Base-by-base conservation (phyloP, 2,797 vertebrate genomes). In the Artibeus lituratus region DNA sequence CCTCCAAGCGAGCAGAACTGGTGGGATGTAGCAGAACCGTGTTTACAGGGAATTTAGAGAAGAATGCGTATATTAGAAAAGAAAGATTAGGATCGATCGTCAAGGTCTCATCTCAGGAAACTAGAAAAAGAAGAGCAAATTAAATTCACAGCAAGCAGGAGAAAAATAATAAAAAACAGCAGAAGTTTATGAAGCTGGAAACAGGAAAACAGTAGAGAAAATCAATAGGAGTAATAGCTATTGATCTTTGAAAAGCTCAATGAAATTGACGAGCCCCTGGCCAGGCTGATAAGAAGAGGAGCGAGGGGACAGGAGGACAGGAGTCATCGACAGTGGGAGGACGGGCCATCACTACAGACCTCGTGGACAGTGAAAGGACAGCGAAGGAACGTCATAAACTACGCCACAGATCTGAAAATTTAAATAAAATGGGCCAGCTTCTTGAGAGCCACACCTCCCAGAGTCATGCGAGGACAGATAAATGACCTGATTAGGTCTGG, bases 401-500 rank as follows among this genome's bases (percentile, higher is more conserved):
- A 5, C 3, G 44, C 19, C 70, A 7, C 55, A 14, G 1, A 35
- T 2, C 44, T 29, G 32, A 8, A 7, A 10, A 29, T 15, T 21
- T 15, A 35, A 49, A 24, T 55, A 14, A 85, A 24, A 22, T 0
- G 49, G 47, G 11, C 22, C 7, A 16, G 0, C 67, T 35, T 32
- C 57, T 77, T 16, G 37, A 85, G n/a, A 4, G 21, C 21, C 21
- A 21, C 7, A 12, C 51, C 57, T 44, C n/a, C 47, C 22, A 3
- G 21, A 35, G 3, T 51, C 44, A 19, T 14, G 2, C 5, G 24
- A 26, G 44, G 76, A 78, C n/a, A 37, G 15, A 21, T 0, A 35
- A n/a, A 5, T 3, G 1, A 5, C 35, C 57, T 35, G 37, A 35
- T 10, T 0, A 51, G 70, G 29, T 3, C 11, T 15, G 0, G 0